Base-by-base conservation (phyloP, 2,797 vertebrate genomes). In the Brachymystax lenok region DNA sequence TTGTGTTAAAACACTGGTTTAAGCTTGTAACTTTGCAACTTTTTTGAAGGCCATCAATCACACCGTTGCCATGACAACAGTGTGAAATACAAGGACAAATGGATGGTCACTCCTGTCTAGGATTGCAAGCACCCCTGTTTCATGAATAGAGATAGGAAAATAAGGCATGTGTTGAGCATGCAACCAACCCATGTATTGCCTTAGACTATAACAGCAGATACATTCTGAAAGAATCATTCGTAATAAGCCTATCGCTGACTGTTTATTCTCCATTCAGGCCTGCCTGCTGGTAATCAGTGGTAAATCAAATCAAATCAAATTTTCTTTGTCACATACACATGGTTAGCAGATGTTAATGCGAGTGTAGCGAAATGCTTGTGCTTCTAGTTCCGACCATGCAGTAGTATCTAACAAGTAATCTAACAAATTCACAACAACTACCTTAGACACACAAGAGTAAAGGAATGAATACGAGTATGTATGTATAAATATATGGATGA, bases 231-330 rank as follows among this genome's bases (percentile, higher is more conserved):
- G 61, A 30, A 67, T 16, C 5, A 1, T 67, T 67, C 14, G 28
- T 50, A 54, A 71, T 50, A 71, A 71, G 19, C 19, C 46, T 3
- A 54, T 51, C 10, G 19, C 21, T 71, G 51, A 56, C 33, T 61
- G 35, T n/a, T 51, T 80, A 54, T 35, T 16, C 13, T 67, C 28
- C 8, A 12, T 59, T 40, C 8, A 68, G 21, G 56, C 54, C 40
- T 33, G 59, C 71, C 59, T 51, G 66, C 64, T 72, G 71, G 74
- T 75, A 82, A 79, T 82, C 76, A 61, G 59, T 61, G 59, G 17
- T 61, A 24, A 24, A 24, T 24, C 24, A 24, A 24, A 24, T 24
- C 24, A 24, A 24, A 24, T 24, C 24, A 24, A 24, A 24, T 24
- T 24, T 24, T 24, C 24, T 24, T 24, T 24, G 24, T 24, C 24